Percentiles rank a stretch among this genome's conserved stretches.
Evolutionary conservation across 2,797 vertebrate species (phyloP).

Genomic region (Sebastes oblongus): DNA sequence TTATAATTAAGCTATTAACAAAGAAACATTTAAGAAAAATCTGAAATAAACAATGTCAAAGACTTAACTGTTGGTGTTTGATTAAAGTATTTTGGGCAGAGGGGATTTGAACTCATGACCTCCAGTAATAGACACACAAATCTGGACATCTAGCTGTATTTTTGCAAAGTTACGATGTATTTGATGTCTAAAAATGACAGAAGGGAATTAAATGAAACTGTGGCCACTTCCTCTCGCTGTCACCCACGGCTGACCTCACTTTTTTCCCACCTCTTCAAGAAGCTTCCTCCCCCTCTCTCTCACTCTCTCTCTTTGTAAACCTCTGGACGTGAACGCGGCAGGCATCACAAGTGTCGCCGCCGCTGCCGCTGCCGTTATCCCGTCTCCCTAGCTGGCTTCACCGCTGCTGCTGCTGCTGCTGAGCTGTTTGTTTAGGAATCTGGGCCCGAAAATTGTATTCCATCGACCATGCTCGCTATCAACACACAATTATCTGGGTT

Average conservation of each 20-base stretch:
- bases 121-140: neutral
- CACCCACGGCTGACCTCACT: conserved; percentile 33
- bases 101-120: neutral
- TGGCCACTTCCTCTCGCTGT: conserved; percentile 3
- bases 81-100: neutral
- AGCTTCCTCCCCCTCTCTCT: neutral
- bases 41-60: neutral
- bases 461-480: conserved; percentile 99
- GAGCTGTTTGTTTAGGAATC: conserved; percentile 99
- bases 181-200: conserved; percentile 1
- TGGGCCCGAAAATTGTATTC: conserved; percentile 99
- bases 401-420: conserved; percentile 14
- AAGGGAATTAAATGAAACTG: neutral
- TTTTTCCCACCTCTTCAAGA: neutral
- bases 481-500: conserved; percentile 99
- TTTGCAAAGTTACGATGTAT: neutral
- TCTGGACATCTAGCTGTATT: neutral
- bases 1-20: no score
- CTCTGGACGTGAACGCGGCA: conserved; percentile 65
- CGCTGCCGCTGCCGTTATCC: conserved; percentile 72
- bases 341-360: conserved; percentile 68
- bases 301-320: conserved; percentile 48
- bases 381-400: conserved; percentile 83
- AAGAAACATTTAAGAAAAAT: no score
- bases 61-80: neutral